phyloP scores from a whole-genome alignment of 2,888 invertebrate genomes.

The Nemotelus nigrinus region DNA sequence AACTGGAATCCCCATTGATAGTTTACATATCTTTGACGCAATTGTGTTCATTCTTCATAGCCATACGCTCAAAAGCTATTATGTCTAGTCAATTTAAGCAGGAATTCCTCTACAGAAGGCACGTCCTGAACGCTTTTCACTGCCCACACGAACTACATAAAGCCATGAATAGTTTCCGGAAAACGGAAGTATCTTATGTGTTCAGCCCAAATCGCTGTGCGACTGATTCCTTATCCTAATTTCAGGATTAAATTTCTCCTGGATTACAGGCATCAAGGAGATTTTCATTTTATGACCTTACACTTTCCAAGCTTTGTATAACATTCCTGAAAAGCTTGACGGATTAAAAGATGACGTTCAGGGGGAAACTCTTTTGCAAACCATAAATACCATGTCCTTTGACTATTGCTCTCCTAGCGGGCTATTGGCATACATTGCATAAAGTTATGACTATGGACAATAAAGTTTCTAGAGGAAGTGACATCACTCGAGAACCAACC shows the following conservation, averaged over 20 bases:
- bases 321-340: too few relatives aligned
- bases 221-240: not conserved
- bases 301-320: not conserved
- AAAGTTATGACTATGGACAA: conserved; percentile 22
- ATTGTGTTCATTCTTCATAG: too few relatives aligned
- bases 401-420: not conserved
- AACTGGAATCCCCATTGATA: too few relatives aligned
- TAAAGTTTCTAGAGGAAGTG: conserved; percentile 13
- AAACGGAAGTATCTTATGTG: not conserved
- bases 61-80: too few relatives aligned
- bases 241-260: conserved; percentile 8
- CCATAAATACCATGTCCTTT: conserved; percentile 24
- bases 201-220: not conserved
- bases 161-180: not conserved
- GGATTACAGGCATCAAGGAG: not conserved
- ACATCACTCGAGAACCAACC: conserved; percentile 1
- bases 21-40: too few relatives aligned
- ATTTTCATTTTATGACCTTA: conserved; percentile 8
- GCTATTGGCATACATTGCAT: not conserved
- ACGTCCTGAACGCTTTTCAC: not conserved
- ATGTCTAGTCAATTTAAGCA: not conserved
- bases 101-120: not conserved
- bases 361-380: not conserved
- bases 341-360: too few relatives aligned
- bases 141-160: not conserved